Evolutionary conservation across 2,888 invertebrate species (phyloP).

Genomic region (Lampropteryx suffumata): DNA sequence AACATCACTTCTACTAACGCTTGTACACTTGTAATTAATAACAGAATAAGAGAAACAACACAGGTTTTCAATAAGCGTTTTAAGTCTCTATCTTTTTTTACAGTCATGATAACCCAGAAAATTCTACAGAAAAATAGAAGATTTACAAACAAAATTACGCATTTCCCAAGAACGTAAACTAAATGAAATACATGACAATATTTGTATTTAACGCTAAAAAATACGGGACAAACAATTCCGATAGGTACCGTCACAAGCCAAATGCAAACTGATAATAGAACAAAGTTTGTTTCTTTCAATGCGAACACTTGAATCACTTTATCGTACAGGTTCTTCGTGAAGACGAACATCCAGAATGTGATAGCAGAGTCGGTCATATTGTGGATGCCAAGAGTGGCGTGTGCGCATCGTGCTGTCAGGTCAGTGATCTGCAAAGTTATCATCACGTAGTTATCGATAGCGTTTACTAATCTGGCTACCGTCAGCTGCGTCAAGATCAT

Average conservation of each 20-base stretch:
- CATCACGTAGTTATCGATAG: constrained; percentile 46
- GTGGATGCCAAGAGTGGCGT: constrained; percentile 27
- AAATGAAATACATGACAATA: constrained; percentile 37
- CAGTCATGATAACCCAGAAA: constrained; percentile 44
- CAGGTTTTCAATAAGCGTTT: constrained; percentile 34
- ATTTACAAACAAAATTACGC: constrained; percentile 42
- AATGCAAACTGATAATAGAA: constrained; percentile 37
- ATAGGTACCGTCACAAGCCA: constrained; percentile 51
- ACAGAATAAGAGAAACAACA: constrained; percentile 50
- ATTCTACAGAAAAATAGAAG: constrained; percentile 54
- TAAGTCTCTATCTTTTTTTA: constrained; percentile 20
- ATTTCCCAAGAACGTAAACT: constrained; percentile 48
- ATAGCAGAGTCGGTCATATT: constrained; percentile 54
- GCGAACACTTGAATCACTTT: constrained; percentile 61
- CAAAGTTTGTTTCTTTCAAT: constrained; percentile 40
- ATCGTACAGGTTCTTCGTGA: constrained; percentile 62
- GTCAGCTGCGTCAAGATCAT: constrained; percentile 55
- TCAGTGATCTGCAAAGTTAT: constrained; percentile 13
- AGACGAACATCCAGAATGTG: constrained; percentile 61
- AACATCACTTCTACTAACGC: constrained; percentile 55
- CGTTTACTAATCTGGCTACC: constrained; percentile 50
- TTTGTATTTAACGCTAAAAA: constrained; percentile 1
- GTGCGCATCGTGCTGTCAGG: constrained; percentile 14
- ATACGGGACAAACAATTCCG: constrained; percentile 31
- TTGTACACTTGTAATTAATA: constrained; percentile 58